Percentiles rank a stretch among this genome's conserved stretches.
phyloP scores from a whole-genome alignment of 2,113 vertebrate genomes.

The Prionailurus bengalensis region DNA sequence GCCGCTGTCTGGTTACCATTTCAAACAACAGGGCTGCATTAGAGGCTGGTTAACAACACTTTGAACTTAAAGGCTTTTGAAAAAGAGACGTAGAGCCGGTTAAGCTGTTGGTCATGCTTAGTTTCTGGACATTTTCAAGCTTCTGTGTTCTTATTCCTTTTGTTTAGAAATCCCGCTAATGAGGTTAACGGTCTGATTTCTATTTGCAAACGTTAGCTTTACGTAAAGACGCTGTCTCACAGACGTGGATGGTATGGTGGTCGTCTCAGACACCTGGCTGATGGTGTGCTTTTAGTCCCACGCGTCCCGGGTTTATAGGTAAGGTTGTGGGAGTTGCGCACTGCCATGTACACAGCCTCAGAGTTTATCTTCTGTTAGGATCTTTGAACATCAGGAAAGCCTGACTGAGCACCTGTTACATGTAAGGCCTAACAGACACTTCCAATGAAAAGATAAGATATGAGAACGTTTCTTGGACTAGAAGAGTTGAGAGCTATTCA shows the following conservation, averaged over 20 bases:
- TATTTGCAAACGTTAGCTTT: background rate
- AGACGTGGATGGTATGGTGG: accelerated
- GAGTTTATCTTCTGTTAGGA: background rate
- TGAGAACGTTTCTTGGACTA: too few relatives aligned
- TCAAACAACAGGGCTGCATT: background rate
- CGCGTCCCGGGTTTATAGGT: too few relatives aligned
- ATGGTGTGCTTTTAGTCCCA: background rate
- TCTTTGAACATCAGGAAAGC: background rate
- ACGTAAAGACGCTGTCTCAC: background rate
- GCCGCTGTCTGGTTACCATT: background rate
- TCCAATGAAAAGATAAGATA: background rate
- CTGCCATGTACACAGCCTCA: background rate
- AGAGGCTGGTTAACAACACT: background rate
- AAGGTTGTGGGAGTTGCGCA: too few relatives aligned
- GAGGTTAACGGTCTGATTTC: background rate
- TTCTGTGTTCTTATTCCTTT: background rate
- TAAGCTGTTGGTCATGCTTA: background rate
- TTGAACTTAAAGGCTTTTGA: background rate
- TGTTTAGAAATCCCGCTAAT: background rate
- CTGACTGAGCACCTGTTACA: background rate
- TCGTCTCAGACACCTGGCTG: too few relatives aligned
- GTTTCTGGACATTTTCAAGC: conserved; percentile 10
- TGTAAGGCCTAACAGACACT: background rate
- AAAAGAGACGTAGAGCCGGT: background rate
- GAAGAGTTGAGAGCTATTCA: background rate